phyloP scores from a whole-genome alignment of 2,113 vertebrate genomes.

The Colossoma macropomum region DNA sequence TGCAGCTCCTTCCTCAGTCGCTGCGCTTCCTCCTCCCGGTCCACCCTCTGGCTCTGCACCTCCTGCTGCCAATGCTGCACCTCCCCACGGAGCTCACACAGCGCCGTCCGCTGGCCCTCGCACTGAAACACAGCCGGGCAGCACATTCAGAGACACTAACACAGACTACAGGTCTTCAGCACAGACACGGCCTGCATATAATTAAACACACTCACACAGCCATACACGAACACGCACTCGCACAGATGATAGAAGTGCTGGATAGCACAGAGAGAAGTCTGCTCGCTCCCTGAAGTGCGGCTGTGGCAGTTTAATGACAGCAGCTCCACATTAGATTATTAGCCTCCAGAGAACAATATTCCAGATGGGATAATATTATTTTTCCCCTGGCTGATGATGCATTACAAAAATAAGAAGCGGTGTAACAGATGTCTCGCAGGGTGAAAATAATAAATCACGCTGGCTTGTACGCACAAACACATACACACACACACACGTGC shows the following conservation, averaged over 20 bases:
- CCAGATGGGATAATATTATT: slow-evolving; percentile 78
- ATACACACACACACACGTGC: slow-evolving; percentile 56
- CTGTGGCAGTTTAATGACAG: slow-evolving; percentile 74
- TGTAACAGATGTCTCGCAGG: slow-evolving; percentile 77
- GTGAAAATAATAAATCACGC: slow-evolving; percentile 78
- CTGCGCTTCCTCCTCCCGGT: slow-evolving; percentile 60
- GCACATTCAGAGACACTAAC: neutral
- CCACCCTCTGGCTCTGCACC: slow-evolving; percentile 66
- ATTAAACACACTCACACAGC: neutral
- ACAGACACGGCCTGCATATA: neutral
- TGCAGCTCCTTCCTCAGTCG: slow-evolving; percentile 63
- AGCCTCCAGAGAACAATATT: slow-evolving; percentile 78
- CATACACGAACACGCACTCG: neutral
- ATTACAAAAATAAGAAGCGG: slow-evolving; percentile 80
- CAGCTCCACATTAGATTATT: slow-evolving; percentile 77
- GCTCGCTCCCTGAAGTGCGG: slow-evolving; percentile 66
- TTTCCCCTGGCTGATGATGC: slow-evolving; percentile 76
- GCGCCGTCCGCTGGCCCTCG: slow-evolving; percentile 54
- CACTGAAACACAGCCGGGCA: slow-evolving; percentile 29
- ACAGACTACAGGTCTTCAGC: neutral
- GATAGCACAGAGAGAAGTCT: slow-evolving; percentile 21
- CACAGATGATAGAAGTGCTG: slow-evolving; percentile 55
- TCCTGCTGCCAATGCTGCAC: slow-evolving; percentile 50
- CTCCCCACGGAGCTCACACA: slow-evolving; percentile 45
- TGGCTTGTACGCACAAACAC: slow-evolving; percentile 60